Conservation (phyloP, 2,888 invertebrate species). For the Dasysyrphus tricinctus region DNA sequence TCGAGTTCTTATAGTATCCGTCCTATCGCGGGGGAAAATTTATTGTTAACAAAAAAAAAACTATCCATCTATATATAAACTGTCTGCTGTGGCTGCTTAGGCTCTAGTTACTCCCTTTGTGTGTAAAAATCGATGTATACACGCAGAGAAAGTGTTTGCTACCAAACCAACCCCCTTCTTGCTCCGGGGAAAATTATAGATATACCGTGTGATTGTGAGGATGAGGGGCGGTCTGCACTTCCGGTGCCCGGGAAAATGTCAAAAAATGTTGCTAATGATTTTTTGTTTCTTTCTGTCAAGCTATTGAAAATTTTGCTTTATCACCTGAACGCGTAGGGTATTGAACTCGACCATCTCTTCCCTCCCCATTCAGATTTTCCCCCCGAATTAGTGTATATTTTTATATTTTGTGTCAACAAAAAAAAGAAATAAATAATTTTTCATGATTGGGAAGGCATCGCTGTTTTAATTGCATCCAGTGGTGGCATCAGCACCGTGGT, state of each 20-base stretch:
- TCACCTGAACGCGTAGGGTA: neutral
- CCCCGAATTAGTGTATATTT: neutral
- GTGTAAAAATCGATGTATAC: constrained; percentile 73
- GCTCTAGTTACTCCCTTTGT: constrained; percentile 55
- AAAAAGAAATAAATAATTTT: neutral
- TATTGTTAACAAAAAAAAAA: constrained; percentile 2
- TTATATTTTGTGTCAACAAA: neutral
- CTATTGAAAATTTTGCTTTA: neutral
- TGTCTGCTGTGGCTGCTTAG: constrained; percentile 23
- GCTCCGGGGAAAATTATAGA: constrained; percentile 20
- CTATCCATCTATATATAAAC: constrained; percentile 21
- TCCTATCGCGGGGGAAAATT: neutral
- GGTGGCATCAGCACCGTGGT: neutral
- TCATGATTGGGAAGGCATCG: constrained; percentile 12
- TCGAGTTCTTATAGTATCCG: neutral
- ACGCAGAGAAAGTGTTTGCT: constrained; percentile 60
- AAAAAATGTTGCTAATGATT: constrained; percentile 24
- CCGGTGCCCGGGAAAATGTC: constrained; percentile 45
- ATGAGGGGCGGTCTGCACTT: constrained; percentile 23
- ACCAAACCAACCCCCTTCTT: neutral
- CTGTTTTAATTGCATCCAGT: constrained; percentile 56
- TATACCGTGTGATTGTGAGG: constrained; percentile 6
- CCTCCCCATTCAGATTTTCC: neutral
- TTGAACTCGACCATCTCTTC: neutral
- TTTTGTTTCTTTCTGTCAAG: neutral